phyloP scores from a whole-genome alignment of 92 coral and sea anemone species.

The Anthopleura xanthogrammica region DNA sequence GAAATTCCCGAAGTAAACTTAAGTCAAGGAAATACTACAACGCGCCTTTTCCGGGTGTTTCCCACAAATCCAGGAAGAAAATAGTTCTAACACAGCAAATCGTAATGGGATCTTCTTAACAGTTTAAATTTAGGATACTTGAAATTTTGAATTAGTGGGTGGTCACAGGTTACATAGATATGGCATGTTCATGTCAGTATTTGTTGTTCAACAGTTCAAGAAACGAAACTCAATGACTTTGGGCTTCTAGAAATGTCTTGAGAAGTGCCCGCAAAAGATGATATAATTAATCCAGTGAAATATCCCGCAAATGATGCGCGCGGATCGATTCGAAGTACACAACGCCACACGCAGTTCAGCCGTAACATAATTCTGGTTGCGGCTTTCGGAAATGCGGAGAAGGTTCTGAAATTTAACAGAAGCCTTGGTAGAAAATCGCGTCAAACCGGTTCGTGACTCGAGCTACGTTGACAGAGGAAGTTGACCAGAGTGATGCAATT shows the following conservation, averaged over 20 bases:
- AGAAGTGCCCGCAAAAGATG: neutral
- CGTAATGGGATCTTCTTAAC: neutral
- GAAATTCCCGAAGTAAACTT: neutral
- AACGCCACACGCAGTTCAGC: neutral
- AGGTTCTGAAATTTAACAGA: neutral
- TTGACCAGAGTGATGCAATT: too few relatives aligned
- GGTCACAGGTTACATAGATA: neutral
- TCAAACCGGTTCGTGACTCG: neutral
- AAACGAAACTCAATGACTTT: neutral
- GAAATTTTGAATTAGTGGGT: neutral
- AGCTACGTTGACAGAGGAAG: too few relatives aligned
- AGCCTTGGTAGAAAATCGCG: neutral
- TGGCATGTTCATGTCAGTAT: neutral
- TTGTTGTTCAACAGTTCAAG: neutral
- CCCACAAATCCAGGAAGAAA: slow-evolving; percentile 11
- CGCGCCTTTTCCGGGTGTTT: neutral
- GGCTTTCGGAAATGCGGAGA: neutral
- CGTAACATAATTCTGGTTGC: neutral
- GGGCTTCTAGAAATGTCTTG: neutral
- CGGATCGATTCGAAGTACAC: neutral
- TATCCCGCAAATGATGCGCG: neutral
- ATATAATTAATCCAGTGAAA: neutral
- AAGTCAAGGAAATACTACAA: neutral
- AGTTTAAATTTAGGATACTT: neutral
- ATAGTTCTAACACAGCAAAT: neutral